These are phyloP conservation scores for Scrobipalpa atriplicella DNA, from an alignment of 2,888 invertebrate genomes.

Conservation along the genomic window DNA sequence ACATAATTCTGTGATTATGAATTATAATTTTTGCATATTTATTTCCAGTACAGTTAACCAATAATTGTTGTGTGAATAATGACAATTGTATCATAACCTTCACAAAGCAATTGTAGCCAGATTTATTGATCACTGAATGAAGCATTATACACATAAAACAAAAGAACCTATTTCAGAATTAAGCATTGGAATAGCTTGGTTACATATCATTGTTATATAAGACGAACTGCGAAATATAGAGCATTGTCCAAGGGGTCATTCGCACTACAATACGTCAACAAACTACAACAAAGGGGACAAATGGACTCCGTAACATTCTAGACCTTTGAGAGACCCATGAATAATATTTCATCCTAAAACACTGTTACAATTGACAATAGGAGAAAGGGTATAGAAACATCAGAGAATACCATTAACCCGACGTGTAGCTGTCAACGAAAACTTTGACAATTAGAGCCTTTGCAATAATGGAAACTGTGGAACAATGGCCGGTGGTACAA, in stretches of 20 bases:
- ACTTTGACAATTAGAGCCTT: constrained; percentile 74
- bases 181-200: not conserved
- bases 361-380: constrained; percentile 54
- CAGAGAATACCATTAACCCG: constrained; percentile 69
- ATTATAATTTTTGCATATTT: constrained; percentile 15
- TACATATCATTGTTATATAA: constrained; percentile 19
- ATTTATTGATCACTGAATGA: constrained; percentile 6
- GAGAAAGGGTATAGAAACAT: constrained; percentile 69
- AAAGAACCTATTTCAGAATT: constrained; percentile 3
- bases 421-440: constrained; percentile 67
- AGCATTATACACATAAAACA: not conserved
- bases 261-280: constrained; percentile 40
- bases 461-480: constrained; percentile 76
- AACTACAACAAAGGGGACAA: constrained; percentile 33
- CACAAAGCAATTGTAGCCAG: not conserved
- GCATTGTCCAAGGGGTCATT: constrained; percentile 48
- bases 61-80: constrained; percentile 10
- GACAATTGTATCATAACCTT: constrained; percentile 8
- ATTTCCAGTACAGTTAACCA: constrained; percentile 17
- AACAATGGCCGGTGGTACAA: constrained; percentile 70
- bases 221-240: constrained; percentile 22
- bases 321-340: constrained; percentile 47
- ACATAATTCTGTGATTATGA: constrained; percentile 50
- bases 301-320: constrained; percentile 50
- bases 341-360: constrained; percentile 63